These are phyloP conservation scores for Hyles vespertilio DNA, from an alignment of 1,140 invertebrate genomes.

Conservation along the genomic window DNA sequence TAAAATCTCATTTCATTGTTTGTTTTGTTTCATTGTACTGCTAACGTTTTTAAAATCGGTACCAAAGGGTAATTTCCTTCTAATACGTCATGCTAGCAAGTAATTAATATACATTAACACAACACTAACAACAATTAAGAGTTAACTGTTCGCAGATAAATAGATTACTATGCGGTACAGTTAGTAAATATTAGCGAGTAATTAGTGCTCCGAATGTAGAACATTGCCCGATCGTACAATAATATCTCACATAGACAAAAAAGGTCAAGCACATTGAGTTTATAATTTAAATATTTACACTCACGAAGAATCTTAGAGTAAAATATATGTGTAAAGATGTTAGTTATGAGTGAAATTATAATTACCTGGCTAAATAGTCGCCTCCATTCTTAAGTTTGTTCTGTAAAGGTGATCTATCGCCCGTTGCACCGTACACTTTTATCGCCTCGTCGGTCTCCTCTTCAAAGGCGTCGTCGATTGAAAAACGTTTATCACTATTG, in stretches of 20 bases:
- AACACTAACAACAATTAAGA: neutral
- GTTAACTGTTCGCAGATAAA: neutral
- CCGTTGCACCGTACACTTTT: slow-evolving; percentile 84
- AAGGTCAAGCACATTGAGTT: slow-evolving; percentile 37
- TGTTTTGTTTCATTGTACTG: no score
- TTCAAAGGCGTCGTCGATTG: slow-evolving; percentile 89
- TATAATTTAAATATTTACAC: no score
- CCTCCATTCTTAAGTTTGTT: slow-evolving; percentile 69
- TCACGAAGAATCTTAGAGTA: no score
- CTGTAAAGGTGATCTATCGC: slow-evolving; percentile 75
- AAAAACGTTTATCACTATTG: slow-evolving; percentile 80
- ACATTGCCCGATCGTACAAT: slow-evolving; percentile 3
- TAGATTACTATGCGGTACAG: slow-evolving; percentile 15
- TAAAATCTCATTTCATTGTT: no score
- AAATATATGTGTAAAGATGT: no score
- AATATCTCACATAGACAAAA: slow-evolving; percentile 35
- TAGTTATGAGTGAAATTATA: slow-evolving; percentile 9
- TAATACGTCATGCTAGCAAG: neutral
- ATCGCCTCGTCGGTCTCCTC: slow-evolving; percentile 88
- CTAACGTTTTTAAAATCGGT: no score
- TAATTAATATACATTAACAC: slow-evolving; percentile 5
- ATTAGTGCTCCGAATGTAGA: slow-evolving; percentile 31
- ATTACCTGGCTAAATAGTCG: slow-evolving; percentile 61
- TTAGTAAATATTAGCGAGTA: slow-evolving; percentile 28
- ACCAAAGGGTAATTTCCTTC: no score